Conservation (phyloP, 2,888 invertebrate genomes). For the Serripes groenlandicus region DNA sequence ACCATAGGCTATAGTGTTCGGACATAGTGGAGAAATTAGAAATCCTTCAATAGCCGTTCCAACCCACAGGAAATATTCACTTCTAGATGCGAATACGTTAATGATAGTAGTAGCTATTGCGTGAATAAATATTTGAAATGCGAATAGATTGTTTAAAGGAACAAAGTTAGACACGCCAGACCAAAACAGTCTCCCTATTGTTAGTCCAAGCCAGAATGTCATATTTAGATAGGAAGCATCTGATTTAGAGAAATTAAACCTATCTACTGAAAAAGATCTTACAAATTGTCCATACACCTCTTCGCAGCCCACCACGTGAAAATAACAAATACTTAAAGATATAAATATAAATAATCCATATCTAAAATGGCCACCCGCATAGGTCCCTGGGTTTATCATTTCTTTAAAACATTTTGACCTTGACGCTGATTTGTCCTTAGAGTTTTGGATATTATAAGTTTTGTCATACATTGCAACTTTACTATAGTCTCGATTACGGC, state of each 20-base stretch:
- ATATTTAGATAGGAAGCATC: conserved; percentile 45
- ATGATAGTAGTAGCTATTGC: conserved; percentile 20
- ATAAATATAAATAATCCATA: conserved; percentile 36
- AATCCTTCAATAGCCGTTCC: conserved; percentile 31
- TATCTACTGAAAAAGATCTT: conserved; percentile 45
- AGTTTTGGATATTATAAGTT: not conserved
- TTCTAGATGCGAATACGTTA: conserved; percentile 21
- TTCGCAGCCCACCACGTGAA: conserved; percentile 28
- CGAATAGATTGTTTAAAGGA: conserved; percentile 26
- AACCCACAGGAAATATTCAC: conserved; percentile 26
- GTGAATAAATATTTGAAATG: conserved; percentile 11
- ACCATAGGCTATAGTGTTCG: conserved; percentile 33
- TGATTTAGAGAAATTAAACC: conserved; percentile 25
- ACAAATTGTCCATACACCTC: conserved; percentile 42
- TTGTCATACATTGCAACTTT: conserved; percentile 18
- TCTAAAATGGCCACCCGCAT: conserved; percentile 34
- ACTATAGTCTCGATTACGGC: conserved; percentile 10
- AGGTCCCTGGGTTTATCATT: conserved; percentile 47
- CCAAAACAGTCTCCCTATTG: conserved; percentile 27
- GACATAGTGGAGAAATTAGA: conserved; percentile 26
- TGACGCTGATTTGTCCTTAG: not conserved
- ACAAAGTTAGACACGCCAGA: conserved; percentile 37
- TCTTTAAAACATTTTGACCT: conserved; percentile 21
- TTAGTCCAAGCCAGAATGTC: conserved; percentile 41
- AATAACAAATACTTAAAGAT: conserved; percentile 25